Evolutionary conservation across 2,113 vertebrate species (phyloP).

Genomic region (Hyperopisus bebe): DNA sequence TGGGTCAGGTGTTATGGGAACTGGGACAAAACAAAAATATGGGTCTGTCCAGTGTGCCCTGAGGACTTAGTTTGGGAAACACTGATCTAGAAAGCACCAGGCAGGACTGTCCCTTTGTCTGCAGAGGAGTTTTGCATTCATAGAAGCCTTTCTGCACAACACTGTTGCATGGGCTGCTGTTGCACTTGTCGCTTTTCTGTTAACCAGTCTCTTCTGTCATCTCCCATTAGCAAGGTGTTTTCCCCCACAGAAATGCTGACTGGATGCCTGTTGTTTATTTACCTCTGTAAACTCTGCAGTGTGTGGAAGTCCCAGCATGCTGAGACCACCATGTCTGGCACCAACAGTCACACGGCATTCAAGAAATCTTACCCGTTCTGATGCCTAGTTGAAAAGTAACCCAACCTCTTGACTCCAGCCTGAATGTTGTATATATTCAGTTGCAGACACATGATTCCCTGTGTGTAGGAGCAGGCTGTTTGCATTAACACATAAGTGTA

Average conservation of each 20-base stretch:
- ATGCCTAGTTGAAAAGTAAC: background rate
- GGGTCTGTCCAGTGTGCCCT: background rate
- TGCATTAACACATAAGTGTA: background rate
- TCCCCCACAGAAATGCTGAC: background rate
- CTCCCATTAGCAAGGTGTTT: background rate
- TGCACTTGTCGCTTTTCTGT: background rate
- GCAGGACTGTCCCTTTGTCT: background rate
- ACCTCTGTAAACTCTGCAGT: background rate
- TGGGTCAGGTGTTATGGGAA: background rate
- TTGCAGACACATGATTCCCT: background rate
- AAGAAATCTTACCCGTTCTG: background rate
- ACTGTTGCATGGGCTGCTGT: background rate
- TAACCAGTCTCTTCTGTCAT: background rate
- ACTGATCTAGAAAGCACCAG: background rate
- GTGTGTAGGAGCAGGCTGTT: background rate
- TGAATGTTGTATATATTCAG: background rate
- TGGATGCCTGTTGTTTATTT: background rate
- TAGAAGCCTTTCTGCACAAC: background rate
- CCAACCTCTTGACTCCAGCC: background rate
- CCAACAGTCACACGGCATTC: background rate
- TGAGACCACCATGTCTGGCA: background rate
- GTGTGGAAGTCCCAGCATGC: background rate
- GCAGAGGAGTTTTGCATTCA: background rate
- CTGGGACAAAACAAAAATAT: background rate
- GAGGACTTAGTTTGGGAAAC: background rate